A percentile compares a stretch with the other conserved stretches of the same genome.
These are phyloP conservation scores for Himalopsyche kuldschensis DNA, from an alignment of 2,888 invertebrate species.

Conservation along the genomic window DNA sequence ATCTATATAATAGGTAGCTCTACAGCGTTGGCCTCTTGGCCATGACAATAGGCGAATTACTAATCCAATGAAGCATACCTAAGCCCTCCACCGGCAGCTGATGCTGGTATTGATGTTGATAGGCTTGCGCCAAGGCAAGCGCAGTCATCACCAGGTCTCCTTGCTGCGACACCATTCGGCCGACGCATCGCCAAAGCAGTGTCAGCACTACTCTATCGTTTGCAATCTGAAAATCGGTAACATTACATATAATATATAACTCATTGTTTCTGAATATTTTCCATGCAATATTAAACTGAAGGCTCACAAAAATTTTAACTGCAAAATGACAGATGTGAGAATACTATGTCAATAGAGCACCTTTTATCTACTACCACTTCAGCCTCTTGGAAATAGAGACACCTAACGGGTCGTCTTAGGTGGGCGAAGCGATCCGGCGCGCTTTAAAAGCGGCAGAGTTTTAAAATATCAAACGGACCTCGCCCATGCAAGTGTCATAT, in stretches of 20 bases:
- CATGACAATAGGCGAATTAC: neutral
- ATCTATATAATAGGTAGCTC: too few relatives aligned
- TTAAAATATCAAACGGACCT: too few relatives aligned
- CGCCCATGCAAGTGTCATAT: too few relatives aligned
- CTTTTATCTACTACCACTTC: too few relatives aligned
- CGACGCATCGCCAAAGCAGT: constrained; percentile 35
- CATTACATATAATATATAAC: too few relatives aligned
- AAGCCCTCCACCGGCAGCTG: constrained; percentile 27
- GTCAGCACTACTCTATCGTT: constrained; percentile 32
- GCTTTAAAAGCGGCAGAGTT: too few relatives aligned
- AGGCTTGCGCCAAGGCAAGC: constrained; percentile 14
- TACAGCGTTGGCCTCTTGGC: too few relatives aligned
- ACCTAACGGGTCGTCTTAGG: too few relatives aligned
- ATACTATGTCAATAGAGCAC: neutral
- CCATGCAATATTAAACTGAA: neutral
- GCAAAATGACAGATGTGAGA: neutral
- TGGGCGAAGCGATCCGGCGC: too few relatives aligned
- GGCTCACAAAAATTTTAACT: neutral
- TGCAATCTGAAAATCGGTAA: constrained; percentile 11
- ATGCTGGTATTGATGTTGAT: constrained; percentile 33
- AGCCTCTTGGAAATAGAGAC: too few relatives aligned
- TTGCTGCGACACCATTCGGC: constrained; percentile 32
- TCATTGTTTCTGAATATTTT: neutral
- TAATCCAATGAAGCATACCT: constrained; percentile 11
- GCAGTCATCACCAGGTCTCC: constrained; percentile 17